These are phyloP conservation scores for Stegodyphus mimosarum DNA, from an alignment of 1,140 invertebrate species.

Conservation along the genomic window DNA sequence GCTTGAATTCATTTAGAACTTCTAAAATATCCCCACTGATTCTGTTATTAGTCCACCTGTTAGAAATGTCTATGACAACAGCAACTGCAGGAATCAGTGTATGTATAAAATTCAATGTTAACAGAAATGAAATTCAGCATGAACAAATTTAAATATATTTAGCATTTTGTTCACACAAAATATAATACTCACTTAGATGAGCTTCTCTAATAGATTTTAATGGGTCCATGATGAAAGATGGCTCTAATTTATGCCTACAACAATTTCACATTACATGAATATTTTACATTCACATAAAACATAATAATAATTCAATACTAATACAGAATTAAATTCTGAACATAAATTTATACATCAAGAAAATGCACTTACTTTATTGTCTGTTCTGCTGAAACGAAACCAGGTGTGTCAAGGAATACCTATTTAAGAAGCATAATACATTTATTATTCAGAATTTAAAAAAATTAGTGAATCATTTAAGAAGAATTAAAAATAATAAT, in stretches of 20 bases:
- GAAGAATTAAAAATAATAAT: too few species aligned
- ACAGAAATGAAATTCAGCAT: background rate
- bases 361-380: slow-evolving; percentile 35
- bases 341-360: background rate
- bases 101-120: background rate
- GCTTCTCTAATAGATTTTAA: slow-evolving; percentile 76
- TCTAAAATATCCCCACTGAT: slow-evolving; percentile 79
- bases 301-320: background rate
- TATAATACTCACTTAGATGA: slow-evolving; percentile 72
- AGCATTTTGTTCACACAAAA: background rate
- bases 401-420: slow-evolving; percentile 58
- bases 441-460: background rate
- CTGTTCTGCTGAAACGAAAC: slow-evolving; percentile 42
- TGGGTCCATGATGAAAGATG: slow-evolving; percentile 76
- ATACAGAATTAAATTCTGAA: background rate
- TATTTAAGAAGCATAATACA: background rate
- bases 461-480: too few species aligned
- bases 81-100: slow-evolving; percentile 71
- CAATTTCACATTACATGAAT: background rate
- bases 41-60: slow-evolving; percentile 75
- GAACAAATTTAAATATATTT: background rate
- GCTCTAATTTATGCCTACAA: slow-evolving; percentile 69
- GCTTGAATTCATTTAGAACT: slow-evolving; percentile 74
- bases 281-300: background rate
- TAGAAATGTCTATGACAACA: slow-evolving; percentile 85